Evolutionary conservation across 2,888 invertebrate species (phyloP).

Genomic region (Galerucella calmariensis): DNA sequence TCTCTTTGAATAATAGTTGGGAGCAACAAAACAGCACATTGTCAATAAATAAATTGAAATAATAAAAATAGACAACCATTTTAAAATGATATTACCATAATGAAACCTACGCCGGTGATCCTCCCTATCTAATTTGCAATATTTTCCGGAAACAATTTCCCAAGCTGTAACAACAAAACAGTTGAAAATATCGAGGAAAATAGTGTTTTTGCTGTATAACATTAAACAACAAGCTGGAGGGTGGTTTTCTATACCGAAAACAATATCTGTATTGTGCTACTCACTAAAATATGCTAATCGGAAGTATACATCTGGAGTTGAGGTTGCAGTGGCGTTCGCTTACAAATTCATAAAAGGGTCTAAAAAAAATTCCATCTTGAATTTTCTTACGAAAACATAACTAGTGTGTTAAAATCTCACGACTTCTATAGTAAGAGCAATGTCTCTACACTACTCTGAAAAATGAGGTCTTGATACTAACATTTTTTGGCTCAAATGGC

Average conservation of each 20-base stretch:
- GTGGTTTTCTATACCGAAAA: slow-evolving; percentile 22
- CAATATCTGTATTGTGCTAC: slow-evolving; percentile 21
- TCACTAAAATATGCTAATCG: slow-evolving; percentile 33
- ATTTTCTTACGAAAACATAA: no score
- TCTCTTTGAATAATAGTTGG: neutral
- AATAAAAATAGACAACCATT: neutral
- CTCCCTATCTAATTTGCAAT: slow-evolving; percentile 25
- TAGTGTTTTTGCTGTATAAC: slow-evolving; percentile 36
- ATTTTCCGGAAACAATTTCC: slow-evolving; percentile 24
- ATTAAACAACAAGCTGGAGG: slow-evolving; percentile 28
- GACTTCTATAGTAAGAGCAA: no score
- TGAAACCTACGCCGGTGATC: neutral
- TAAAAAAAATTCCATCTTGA: neutral
- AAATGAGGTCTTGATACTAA: no score
- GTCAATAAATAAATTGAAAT: neutral
- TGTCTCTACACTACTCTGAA: no score
- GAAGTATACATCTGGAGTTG: slow-evolving; percentile 25
- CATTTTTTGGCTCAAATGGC: no score
- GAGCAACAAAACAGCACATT: neutral
- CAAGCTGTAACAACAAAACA: slow-evolving; percentile 35
- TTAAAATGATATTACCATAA: slow-evolving; percentile 1
- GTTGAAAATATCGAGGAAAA: slow-evolving; percentile 31
- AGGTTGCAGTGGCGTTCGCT: neutral
- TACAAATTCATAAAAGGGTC: neutral
- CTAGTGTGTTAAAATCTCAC: no score